Percentiles rank a stretch among this genome's conserved stretches.
Evolutionary conservation across 2,888 invertebrate species (phyloP).

Genomic region (Aleiodes alternator): DNA sequence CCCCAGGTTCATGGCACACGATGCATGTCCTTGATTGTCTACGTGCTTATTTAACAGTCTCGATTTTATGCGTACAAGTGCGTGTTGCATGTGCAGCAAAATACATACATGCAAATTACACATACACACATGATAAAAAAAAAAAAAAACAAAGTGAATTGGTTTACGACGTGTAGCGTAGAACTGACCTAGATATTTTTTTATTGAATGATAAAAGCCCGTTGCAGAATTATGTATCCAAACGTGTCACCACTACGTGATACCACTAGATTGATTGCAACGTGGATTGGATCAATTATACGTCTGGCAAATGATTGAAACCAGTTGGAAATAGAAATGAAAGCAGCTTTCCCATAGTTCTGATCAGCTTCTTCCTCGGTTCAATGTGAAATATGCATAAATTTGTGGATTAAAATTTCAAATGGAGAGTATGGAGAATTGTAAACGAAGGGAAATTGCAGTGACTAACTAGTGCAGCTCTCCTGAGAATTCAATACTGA

Average conservation of each 20-base stretch:
- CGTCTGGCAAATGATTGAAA: background rate
- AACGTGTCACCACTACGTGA: constrained; percentile 7
- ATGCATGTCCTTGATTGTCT: constrained; percentile 42
- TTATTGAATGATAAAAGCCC: constrained; percentile 55
- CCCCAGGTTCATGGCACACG: constrained; percentile 50
- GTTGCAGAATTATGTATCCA: constrained; percentile 4
- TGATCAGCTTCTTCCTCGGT: background rate
- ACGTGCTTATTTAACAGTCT: constrained; percentile 37
- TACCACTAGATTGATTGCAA: constrained; percentile 3
- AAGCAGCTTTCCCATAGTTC: background rate
- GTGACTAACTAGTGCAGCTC: background rate
- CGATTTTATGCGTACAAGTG: background rate
- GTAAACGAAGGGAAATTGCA: constrained; percentile 6
- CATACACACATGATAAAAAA: background rate
- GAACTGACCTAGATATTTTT: constrained; percentile 60
- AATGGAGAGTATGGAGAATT: background rate
- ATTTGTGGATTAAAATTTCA: background rate
- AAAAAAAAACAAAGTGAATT: constrained; percentile 16
- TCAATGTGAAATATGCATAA: constrained; percentile 1
- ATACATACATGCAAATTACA: background rate
- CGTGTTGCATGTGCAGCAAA: background rate
- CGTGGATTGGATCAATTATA: constrained; percentile 20
- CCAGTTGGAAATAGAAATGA: background rate
- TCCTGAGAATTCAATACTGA: background rate
- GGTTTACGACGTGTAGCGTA: constrained; percentile 38